These are phyloP conservation scores for Sciurus niger DNA, from an alignment of 2,113 vertebrate genomes.

Conservation along the genomic window DNA sequence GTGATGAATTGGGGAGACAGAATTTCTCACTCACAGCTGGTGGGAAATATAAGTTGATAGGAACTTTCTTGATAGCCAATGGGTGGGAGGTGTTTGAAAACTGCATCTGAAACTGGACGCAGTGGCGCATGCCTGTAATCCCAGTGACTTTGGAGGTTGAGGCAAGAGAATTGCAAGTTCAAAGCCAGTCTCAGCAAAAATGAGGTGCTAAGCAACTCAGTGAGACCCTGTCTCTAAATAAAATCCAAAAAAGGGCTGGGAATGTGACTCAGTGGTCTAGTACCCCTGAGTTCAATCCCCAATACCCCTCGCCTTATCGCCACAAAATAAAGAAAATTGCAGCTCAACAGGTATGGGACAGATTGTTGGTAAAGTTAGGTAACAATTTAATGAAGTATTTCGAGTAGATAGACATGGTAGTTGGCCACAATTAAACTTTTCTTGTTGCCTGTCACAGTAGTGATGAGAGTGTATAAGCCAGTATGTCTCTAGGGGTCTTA, in stretches of 20 bases:
- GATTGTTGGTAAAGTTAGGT: constrained; percentile 52
- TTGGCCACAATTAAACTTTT: constrained; percentile 12
- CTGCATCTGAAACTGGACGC: background rate
- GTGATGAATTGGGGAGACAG: background rate
- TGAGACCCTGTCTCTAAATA: too few relatives aligned
- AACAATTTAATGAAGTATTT: constrained; percentile 40
- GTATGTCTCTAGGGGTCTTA: background rate
- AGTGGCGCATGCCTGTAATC: too few relatives aligned
- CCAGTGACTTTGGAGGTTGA: too few relatives aligned
- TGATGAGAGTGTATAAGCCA: background rate
- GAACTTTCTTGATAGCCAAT: constrained; percentile 46
- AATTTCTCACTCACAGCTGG: constrained; percentile 38
- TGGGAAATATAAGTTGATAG: constrained; percentile 18
- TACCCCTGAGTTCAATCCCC: too few relatives aligned
- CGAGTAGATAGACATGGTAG: background rate
- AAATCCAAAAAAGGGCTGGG: too few relatives aligned
- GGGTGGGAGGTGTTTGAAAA: constrained; percentile 34
- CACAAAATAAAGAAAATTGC: too few relatives aligned
- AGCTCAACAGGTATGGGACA: constrained; percentile 36
- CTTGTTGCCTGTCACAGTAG: background rate
- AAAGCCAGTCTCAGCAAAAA: too few relatives aligned
- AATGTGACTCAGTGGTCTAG: too few relatives aligned
- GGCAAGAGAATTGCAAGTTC: too few relatives aligned
- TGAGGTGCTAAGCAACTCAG: too few relatives aligned
- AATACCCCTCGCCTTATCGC: too few relatives aligned